A percentile compares a stretch with the other conserved stretches of the same genome.
phyloP scores from a whole-genome alignment of 1,140 invertebrate species.

The Conus betulinus region DNA sequence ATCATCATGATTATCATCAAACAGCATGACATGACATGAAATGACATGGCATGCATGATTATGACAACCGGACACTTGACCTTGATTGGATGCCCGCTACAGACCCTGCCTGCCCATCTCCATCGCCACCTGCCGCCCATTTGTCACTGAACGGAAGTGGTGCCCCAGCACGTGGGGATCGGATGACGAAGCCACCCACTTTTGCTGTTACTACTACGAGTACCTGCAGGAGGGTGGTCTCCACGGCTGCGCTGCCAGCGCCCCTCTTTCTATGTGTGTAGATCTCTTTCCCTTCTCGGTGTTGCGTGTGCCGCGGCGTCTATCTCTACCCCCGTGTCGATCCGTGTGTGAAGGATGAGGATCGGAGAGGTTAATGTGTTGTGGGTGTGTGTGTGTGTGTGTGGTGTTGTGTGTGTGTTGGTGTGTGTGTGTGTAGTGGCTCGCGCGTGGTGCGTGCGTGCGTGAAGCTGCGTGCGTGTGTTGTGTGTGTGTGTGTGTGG shows the following conservation, averaged over 20 bases:
- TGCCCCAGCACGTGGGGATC: constrained; percentile 27
- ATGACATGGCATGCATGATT: too few relatives aligned
- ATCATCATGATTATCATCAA: too few relatives aligned
- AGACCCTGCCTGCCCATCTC: constrained; percentile 28
- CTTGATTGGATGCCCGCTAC: too few relatives aligned
- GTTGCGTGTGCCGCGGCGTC: constrained; percentile 28
- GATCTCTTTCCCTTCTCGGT: constrained; percentile 41
- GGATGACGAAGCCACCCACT: not conserved
- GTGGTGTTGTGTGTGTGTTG: too few relatives aligned
- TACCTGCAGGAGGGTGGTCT: constrained; percentile 14
- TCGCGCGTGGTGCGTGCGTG: too few relatives aligned
- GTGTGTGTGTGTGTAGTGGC: too few relatives aligned
- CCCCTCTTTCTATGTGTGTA: constrained; percentile 38
- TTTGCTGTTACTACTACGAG: not conserved
- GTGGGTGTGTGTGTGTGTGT: too few relatives aligned
- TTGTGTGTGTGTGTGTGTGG: too few relatives aligned
- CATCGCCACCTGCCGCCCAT: constrained; percentile 25
- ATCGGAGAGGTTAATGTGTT: too few relatives aligned
- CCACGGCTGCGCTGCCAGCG: constrained; percentile 10
- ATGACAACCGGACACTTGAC: too few relatives aligned
- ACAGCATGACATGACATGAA: too few relatives aligned
- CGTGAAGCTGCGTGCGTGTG: too few relatives aligned
- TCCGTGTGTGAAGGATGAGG: constrained; percentile 32
- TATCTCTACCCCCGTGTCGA: constrained; percentile 24
- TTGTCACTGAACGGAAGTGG: constrained; percentile 31